A percentile compares a stretch with the other conserved stretches of the same genome.
Evolutionary conservation across 2,113 vertebrate genomes (phyloP).

Genomic region (Danionella cerebrum): DNA sequence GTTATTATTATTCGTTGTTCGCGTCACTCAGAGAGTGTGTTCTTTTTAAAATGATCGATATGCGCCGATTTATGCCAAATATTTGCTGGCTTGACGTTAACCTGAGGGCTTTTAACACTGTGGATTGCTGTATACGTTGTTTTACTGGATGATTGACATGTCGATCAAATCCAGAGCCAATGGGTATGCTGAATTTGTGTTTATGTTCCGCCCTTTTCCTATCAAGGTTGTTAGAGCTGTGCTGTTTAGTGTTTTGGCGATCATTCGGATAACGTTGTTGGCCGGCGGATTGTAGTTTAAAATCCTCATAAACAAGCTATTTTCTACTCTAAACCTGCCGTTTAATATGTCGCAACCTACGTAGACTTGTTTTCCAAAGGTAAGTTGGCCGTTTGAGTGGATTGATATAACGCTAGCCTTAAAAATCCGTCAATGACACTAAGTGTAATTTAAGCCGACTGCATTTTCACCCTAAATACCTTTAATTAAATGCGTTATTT

Average conservation of each 20-base stretch:
- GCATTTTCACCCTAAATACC: neutral
- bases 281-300: neutral
- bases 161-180: neutral
- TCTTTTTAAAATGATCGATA: neutral
- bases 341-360: neutral
- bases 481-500: neutral
- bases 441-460: too few species aligned
- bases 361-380: too few species aligned
- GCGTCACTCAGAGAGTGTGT: neutral
- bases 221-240: constrained; percentile 4
- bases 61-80: neutral
- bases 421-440: too few species aligned
- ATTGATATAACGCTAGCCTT: too few species aligned
- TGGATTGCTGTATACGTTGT: neutral
- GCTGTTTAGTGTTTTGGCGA: constrained; percentile 9
- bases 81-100: neutral
- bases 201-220: constrained; percentile 23
- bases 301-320: neutral
- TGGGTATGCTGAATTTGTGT: neutral
- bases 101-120: constrained; percentile 1
- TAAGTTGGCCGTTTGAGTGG: too few species aligned
- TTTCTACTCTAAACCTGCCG: neutral
- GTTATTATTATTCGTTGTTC: neutral
- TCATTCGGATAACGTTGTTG: neutral
- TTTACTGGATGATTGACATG: neutral